These are phyloP conservation scores for Sceloporus tristichus DNA, from an alignment of 2,113 vertebrate genomes.

Conservation along the genomic window DNA sequence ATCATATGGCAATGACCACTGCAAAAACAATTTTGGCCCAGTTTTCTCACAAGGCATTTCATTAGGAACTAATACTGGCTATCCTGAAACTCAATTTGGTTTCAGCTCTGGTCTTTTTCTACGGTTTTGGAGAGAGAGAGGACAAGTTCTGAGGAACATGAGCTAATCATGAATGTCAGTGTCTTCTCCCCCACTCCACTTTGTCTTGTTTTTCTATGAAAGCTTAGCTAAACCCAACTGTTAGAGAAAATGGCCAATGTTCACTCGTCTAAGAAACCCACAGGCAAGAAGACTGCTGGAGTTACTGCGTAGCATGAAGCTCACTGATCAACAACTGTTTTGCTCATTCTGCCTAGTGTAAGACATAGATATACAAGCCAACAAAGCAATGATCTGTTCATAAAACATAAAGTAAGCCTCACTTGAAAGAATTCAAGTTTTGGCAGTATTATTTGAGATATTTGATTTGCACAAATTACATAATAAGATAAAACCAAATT, in stretches of 20 bases:
- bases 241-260: background rate
- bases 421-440: background rate
- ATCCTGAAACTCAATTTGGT: background rate
- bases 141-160: background rate
- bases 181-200: background rate
- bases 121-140: background rate
- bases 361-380: constrained; percentile 2
- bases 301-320: background rate
- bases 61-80: accelerated
- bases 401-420: constrained; percentile 14
- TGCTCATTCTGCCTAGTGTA: background rate
- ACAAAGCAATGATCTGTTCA: background rate
- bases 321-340: constrained; percentile 13
- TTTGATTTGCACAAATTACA: constrained; percentile 6
- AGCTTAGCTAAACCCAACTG: accelerated
- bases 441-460: background rate
- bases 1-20: background rate
- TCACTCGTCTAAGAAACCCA: background rate
- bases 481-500: background rate
- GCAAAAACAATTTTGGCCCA: background rate
- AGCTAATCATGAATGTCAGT: background rate
- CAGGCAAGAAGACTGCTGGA: accelerated
- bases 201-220: accelerated
- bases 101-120: background rate
- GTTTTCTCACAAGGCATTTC: background rate